Base-by-base conservation (phyloP, 1,140 invertebrate species). In the Proales similis region DNA sequence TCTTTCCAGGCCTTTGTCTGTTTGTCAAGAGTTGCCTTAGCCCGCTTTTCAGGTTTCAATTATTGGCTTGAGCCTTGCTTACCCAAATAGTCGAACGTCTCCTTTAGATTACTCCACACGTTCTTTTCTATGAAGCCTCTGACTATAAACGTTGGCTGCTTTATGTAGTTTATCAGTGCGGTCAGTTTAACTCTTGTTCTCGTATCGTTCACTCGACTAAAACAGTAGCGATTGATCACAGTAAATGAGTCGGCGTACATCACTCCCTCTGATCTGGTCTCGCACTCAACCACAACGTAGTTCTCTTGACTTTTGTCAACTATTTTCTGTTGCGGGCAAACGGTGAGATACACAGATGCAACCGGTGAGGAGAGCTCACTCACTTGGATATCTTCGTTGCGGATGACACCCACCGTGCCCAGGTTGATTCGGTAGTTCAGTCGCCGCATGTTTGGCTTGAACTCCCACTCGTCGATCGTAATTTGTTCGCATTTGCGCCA, bases 251-350 rank as follows among this genome's bases (percentile, higher is more conserved):
- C 51, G 12, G 51, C 51, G 5, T 57, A 57, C 29, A 30, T 11
- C 7, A 57, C 51, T 12, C 51, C 51, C 26, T 26, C 45, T 12
- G 51, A 27, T 4, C 36, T 26, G 27, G 38, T 39, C 9, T 39
- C 33, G 17, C 26, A 30, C 20, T 57, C 51, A 12, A 42, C 30
- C 19, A 57, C 51, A 32, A 26, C 30, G n/a, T 42, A 57, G 39
- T 39, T 2, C 9, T 57, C 32, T 20, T 57, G 22, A 4, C 22
- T 30, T 42, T 57, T 57, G 27, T 57, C 45, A 9, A 57, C 12
- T 57, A 57, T 57, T 42, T 2, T 57, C 27, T 57, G 51, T 26
- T 42, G n/a, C n/a, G n/a, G n/a, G n/a, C n/a, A n/a, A n/a, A n/a
- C n/a, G n/a, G n/a, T n/a, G n/a, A n/a, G n/a, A n/a, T n/a, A n/a